Percentiles rank a stretch among this genome's conserved stretches.
These are phyloP conservation scores for Cercopithecus mona DNA, from an alignment of 2,113 vertebrate species.

Conservation along the genomic window DNA sequence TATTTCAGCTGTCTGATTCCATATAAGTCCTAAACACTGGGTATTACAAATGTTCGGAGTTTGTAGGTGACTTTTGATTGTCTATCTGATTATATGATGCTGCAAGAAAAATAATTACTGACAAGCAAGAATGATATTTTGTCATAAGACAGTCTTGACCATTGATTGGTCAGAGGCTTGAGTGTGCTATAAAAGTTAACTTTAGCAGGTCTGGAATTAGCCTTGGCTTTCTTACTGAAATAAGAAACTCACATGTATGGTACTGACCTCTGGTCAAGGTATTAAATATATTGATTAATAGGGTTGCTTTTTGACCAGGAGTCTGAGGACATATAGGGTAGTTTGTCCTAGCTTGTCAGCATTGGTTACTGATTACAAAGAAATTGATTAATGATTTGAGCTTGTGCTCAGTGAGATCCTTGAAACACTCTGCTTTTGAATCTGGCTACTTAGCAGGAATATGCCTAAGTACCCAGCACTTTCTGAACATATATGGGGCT, in stretches of 20 bases:
- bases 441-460: background rate
- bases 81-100: background rate
- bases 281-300: background rate
- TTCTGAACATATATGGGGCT: background rate
- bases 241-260: background rate
- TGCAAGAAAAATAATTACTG: background rate
- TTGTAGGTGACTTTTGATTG: background rate
- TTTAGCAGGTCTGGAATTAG: background rate
- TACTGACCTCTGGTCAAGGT: background rate
- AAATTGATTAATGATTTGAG: background rate
- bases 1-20: background rate
- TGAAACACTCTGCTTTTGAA: background rate
- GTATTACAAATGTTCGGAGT: background rate
- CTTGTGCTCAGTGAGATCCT: background rate
- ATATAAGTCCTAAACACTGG: background rate
- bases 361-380: background rate
- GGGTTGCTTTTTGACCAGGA: background rate
- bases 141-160: background rate
- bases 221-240: background rate
- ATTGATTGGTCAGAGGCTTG: background rate
- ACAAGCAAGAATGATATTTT: background rate
- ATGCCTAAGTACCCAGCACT: background rate
- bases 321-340: background rate
- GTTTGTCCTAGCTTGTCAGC: background rate
- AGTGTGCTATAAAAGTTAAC: background rate